A percentile compares a stretch with the other conserved stretches of the same genome.
Evolutionary conservation across 2,888 invertebrate genomes (phyloP).

Genomic region (Rotaria magnacalcarata): DNA sequence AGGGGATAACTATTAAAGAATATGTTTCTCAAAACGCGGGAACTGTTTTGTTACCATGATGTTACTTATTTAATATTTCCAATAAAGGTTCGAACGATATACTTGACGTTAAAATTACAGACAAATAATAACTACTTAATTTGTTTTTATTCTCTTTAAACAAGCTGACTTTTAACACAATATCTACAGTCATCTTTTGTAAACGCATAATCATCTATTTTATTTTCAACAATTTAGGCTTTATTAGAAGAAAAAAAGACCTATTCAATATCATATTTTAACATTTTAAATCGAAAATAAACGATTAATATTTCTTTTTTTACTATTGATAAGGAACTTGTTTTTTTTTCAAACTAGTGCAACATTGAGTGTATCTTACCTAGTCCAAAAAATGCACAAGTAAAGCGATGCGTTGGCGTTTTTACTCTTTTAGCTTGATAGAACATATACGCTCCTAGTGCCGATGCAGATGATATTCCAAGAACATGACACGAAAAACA

Average conservation of each 20-base stretch:
- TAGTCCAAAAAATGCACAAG: neutral
- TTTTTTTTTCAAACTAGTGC: neutral
- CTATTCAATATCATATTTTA: neutral
- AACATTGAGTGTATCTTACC: neutral
- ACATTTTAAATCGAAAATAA: neutral
- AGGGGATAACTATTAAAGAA: too few relatives aligned
- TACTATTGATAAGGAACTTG: neutral
- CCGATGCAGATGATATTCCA: conserved; percentile 1
- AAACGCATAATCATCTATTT: too few relatives aligned
- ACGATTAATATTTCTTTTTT: neutral
- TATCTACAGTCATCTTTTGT: too few relatives aligned
- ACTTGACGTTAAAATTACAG: too few relatives aligned
- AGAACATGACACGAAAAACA: conserved; percentile 23
- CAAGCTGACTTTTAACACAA: too few relatives aligned
- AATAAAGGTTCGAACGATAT: too few relatives aligned
- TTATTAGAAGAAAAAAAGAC: neutral
- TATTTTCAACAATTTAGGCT: too few relatives aligned
- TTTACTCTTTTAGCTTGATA: neutral
- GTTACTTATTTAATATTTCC: too few relatives aligned
- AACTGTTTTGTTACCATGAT: too few relatives aligned
- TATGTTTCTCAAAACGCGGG: too few relatives aligned
- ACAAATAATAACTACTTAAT: too few relatives aligned
- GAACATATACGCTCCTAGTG: conserved; percentile 4
- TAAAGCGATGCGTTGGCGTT: conserved; percentile 10
- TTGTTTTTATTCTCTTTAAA: too few relatives aligned